A percentile compares a stretch with the other conserved stretches of the same genome.
Evolutionary conservation across 2,113 vertebrate species (phyloP).

Genomic region (Oreamnos americanus): DNA sequence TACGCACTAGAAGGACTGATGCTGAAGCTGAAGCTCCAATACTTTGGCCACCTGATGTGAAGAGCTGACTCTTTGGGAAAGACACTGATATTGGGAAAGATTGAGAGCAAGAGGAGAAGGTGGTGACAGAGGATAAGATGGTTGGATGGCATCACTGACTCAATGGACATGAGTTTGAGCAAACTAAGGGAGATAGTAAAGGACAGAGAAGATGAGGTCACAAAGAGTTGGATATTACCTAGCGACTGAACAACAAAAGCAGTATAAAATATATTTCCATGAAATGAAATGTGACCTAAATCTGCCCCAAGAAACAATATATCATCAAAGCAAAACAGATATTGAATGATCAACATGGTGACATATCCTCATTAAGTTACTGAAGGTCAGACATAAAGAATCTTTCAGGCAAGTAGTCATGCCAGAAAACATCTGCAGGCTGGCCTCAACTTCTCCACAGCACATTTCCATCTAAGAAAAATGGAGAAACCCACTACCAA

Average conservation of each 20-base stretch:
- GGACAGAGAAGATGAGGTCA: not conserved
- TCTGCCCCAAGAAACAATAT: not conserved
- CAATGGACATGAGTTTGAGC: not conserved
- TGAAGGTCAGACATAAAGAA: not conserved
- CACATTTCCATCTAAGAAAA: not conserved
- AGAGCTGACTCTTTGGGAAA: not conserved
- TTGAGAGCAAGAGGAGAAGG: not conserved
- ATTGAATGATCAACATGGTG: not conserved
- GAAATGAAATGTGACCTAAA: not conserved
- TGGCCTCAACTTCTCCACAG: not conserved
- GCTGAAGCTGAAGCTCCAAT: not conserved
- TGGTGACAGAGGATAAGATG: not conserved
- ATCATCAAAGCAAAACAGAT: not conserved
- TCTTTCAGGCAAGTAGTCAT: not conserved
- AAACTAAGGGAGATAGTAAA: not conserved
- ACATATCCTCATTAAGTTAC: not conserved
- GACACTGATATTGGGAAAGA: not conserved
- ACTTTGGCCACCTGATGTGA: not conserved
- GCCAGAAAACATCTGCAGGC: not conserved
- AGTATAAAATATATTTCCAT: not conserved
- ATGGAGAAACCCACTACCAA: not conserved
- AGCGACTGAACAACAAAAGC: not conserved
- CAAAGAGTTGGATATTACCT: not conserved
- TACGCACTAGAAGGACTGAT: not conserved
- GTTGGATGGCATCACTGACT: not conserved